Evolutionary conservation across 1,140 invertebrate genomes (phyloP), one percentile per base, ranked within the genome.

Genomic region (Papilio aristodemus): DNA sequence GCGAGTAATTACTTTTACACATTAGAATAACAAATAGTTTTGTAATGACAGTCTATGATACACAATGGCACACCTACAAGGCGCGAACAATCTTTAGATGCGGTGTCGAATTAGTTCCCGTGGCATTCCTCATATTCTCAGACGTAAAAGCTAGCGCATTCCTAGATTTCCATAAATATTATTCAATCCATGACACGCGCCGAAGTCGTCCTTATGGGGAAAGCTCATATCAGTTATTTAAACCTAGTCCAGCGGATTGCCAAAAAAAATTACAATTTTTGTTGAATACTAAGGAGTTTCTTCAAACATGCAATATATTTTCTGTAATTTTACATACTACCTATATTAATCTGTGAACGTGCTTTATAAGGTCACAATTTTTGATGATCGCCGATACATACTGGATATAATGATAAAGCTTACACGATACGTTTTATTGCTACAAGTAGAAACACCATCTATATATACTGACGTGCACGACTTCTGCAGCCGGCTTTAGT

Each of bases 341-440:
- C 22, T 11, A 11, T 7, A 9, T 19, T 50, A 50, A 7, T 50
- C 14, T 14, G 41, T 14, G 8, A 17, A 19, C 43, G 43, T 50
- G 43, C 43, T 19, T 17, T 46, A 9, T 22, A 19, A 19, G 9
- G 43, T 7, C 0, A 0, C 0, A 19, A 19, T 8, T 50, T 54
- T 22, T 9, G 46, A 54, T 19, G 19, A 19, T 6, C 27, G 27
- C 2, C 27, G 27, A 32, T 32, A 85, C 85, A 85, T 84, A 78
- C 84, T 76, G 83, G 83, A 83, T 86, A 87, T 83, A 84, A 90
- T 84, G n/a, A n/a, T 80, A 81, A 83, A 83, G 74, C 80, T 90
- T 87, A 82, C 83, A 83, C 84, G 84, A 87, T 79, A 27, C 38
- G 19, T 39, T 14, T 41, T 32, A 32, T 62, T 14, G 5, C 11